Conservation (phyloP, 1,140 invertebrate genomes). For the Drosophila pseudoobscura region DNA sequence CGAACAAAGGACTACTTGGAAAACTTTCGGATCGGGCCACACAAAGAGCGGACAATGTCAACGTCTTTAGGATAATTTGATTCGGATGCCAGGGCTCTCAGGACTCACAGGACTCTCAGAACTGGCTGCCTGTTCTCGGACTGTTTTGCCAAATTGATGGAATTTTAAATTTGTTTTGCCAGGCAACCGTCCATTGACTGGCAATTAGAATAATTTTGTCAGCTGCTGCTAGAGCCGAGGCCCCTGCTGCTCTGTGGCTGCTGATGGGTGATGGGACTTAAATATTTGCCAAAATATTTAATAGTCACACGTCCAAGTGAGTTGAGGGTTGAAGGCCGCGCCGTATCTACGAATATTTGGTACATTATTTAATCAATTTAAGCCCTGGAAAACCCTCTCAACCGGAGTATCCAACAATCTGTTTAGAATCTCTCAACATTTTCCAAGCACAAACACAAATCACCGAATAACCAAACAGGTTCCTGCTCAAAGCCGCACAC, state of each 20-base stretch:
- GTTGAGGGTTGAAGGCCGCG: neutral
- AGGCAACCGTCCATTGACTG: constrained; percentile 39
- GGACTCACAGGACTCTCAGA: neutral
- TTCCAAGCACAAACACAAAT: constrained; percentile 59
- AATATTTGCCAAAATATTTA: constrained; percentile 67
- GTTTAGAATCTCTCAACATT: constrained; percentile 15
- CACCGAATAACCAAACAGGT: constrained; percentile 67
- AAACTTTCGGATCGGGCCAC: constrained; percentile 42
- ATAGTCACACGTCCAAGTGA: constrained; percentile 20
- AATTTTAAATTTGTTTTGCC: constrained; percentile 72
- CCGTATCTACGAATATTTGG: too few relatives aligned
- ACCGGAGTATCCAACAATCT: neutral
- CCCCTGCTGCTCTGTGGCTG: neutral
- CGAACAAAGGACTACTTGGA: constrained; percentile 54
- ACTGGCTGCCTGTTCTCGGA: constrained; percentile 7
- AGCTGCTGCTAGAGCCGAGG: constrained; percentile 25
- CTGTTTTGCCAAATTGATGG: constrained; percentile 70
- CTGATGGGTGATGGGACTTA: constrained; percentile 51
- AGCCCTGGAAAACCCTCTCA: neutral
- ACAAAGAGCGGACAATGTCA: constrained; percentile 37
- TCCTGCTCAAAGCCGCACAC: constrained; percentile 50
- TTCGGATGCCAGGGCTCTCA: constrained; percentile 29
- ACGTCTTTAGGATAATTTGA: constrained; percentile 62
- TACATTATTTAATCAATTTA: neutral
- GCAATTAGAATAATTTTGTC: constrained; percentile 68